Base-by-base conservation (phyloP, 2,888 invertebrate genomes). In the Nomada fucata region DNA sequence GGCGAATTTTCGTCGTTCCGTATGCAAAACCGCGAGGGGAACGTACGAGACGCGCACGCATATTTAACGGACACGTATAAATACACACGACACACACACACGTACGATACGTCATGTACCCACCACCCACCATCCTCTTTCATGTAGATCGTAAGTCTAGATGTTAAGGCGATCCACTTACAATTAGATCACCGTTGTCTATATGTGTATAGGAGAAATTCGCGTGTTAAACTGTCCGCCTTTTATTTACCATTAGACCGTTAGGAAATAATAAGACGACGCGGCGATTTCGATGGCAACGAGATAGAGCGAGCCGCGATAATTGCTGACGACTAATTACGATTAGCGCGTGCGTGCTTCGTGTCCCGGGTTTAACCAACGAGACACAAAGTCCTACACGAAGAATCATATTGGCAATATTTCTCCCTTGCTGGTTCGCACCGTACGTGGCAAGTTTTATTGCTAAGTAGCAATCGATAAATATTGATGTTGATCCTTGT, bases 141-240 rank as follows among this genome's bases (percentile, higher is more conserved):
- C 86, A 76, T 85, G 74, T 85, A 87, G 81, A 67, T 44, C 44
- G 68, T 83, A 83, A 87, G 71, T 47, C 55, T 87, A 87, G 84
- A 71, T 53, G 53, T 50, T 84, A 88, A 88, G 87, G 53, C 86
- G 82, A 88, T 80, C 83, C 76, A 79, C 76, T 79, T 87, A 87
- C 13, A 36, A 57, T 57, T 20, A 47, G 87, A 85, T 81, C 79
- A 82, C 71, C 84, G 79, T 88, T 88, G 88, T 88, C 84, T 88
- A 88, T 86, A 88, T 84, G 88, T 88, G 87, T 88, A 88, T 86
- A 88, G 82, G 82, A 86, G 79, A 83, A 70, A 78, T 42, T 77
- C 80, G 86, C 74, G 86, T 60, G 64, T 69, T 60, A 70, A 78
- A 86, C 86, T 75, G 72, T 65, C 61, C 63, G 82, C 73, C 80